Conservation (phyloP, 2,888 invertebrate species). For the Protodeltote pygarga region DNA sequence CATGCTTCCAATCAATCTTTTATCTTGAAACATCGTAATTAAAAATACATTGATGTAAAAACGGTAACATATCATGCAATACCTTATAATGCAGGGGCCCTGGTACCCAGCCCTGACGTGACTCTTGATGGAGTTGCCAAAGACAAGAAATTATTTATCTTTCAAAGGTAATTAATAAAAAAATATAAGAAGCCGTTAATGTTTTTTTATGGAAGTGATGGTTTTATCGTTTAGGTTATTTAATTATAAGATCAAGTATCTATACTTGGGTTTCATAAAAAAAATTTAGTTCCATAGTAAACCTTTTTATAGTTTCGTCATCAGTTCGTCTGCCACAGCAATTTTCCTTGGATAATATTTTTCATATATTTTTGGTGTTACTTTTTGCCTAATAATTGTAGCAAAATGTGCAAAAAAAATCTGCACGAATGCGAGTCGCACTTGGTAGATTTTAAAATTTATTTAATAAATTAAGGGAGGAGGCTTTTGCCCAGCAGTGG, state of each 20-base stretch:
- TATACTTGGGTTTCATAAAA: neutral
- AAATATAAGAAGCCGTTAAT: constrained; percentile 3
- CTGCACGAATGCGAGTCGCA: too few species aligned
- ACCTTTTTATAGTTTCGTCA: too few species aligned
- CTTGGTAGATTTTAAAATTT: too few species aligned
- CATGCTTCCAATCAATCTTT: constrained; percentile 14
- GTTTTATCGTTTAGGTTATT: too few species aligned
- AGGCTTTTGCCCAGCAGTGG: too few species aligned
- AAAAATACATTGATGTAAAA: constrained; percentile 2
- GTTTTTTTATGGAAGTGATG: constrained; percentile 2
- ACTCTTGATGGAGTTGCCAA: constrained; percentile 1
- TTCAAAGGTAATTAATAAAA: neutral
- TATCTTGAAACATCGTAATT: constrained; percentile 23
- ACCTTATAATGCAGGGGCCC: constrained; percentile 25
- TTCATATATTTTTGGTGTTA: too few species aligned
- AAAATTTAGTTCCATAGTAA: too few species aligned
- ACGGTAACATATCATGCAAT: neutral
- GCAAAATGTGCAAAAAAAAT: too few species aligned
- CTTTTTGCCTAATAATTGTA: too few species aligned
- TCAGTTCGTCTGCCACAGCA: too few species aligned
- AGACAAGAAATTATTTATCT: constrained; percentile 3
- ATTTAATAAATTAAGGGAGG: too few species aligned
- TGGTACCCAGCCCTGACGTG: constrained; percentile 1
- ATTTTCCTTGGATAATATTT: too few species aligned
- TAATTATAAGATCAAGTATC: neutral